These are phyloP conservation scores for Paratilapia polleni DNA, from an alignment of 2,113 vertebrate genomes.

Conservation along the genomic window DNA sequence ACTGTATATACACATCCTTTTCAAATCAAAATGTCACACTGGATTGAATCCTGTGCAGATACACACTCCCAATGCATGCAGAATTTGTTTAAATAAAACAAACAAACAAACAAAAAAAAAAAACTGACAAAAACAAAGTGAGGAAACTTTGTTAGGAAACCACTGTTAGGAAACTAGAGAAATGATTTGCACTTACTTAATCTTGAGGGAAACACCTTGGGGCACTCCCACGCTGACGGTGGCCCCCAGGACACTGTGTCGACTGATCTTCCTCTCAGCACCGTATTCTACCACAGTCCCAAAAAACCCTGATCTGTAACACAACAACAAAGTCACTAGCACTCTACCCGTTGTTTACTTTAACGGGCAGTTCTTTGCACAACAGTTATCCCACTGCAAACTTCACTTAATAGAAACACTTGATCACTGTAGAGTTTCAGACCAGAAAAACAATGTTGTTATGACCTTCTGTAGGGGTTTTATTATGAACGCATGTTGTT, in stretches of 20 bases:
- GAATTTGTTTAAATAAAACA: not conserved
- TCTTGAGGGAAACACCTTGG: slow-evolving; percentile 95
- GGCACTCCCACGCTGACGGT: slow-evolving; percentile 94
- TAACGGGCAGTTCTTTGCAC: not conserved
- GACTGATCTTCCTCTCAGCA: slow-evolving; percentile 96
- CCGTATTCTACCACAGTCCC: slow-evolving; percentile 96
- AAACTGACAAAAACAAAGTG: not conserved
- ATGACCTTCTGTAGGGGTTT: not conserved
- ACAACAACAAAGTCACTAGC: slow-evolving; percentile 21
- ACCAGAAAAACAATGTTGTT: not conserved
- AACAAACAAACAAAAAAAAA: no score
- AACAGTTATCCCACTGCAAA: slow-evolving; percentile 5
- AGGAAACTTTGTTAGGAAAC: not conserved
- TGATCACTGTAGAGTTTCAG: not conserved
- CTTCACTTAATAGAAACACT: slow-evolving; percentile 2
- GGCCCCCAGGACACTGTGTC: slow-evolving; percentile 94
- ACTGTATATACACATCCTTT: not conserved
- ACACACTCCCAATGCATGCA: not conserved
- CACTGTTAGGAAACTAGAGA: not conserved
- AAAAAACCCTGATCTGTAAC: slow-evolving; percentile 91
- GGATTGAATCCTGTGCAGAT: slow-evolving; percentile 2
- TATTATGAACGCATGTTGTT: not conserved
- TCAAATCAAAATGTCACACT: not conserved
- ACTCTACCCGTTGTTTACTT: not conserved
- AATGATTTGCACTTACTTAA: slow-evolving; percentile 86